Evolutionary conservation across 2,113 vertebrate species (phyloP).

Genomic region (Oreochromis niloticus): DNA sequence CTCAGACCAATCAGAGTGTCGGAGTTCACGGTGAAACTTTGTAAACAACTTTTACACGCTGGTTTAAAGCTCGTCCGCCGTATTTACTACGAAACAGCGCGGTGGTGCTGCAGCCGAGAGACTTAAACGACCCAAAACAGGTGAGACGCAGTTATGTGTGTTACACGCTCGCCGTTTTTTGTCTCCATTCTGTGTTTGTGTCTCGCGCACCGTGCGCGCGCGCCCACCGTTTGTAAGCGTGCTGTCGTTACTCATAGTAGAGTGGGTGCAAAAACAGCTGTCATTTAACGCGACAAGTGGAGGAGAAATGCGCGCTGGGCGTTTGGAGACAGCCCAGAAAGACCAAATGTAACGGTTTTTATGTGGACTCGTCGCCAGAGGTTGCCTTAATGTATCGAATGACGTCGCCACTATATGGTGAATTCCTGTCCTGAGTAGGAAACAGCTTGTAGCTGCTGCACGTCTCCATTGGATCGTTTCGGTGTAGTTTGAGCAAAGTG

Average conservation of each 20-base stretch:
- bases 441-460: neutral
- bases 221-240: neutral
- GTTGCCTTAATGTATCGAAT: neutral
- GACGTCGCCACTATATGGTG: neutral
- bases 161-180: neutral
- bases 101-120: neutral
- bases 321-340: neutral
- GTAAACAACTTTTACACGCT: conserved; percentile 65
- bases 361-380: accelerated
- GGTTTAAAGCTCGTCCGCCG: neutral
- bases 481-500: neutral
- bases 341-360: accelerated
- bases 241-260: neutral
- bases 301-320: too few species aligned
- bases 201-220: neutral
- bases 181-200: neutral
- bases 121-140: neutral
- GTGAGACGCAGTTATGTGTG: neutral
- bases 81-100: neutral
- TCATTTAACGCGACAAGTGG: neutral
- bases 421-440: neutral
- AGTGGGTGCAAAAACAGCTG: conserved; percentile 24
- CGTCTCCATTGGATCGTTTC: accelerated
- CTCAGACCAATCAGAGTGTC: conserved; percentile 53
- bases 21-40: conserved; percentile 47